Evolutionary conservation across 2,113 vertebrate genomes (phyloP), one percentile per base, ranked within the genome.

Genomic region (Gasterosteus nipponicus): DNA sequence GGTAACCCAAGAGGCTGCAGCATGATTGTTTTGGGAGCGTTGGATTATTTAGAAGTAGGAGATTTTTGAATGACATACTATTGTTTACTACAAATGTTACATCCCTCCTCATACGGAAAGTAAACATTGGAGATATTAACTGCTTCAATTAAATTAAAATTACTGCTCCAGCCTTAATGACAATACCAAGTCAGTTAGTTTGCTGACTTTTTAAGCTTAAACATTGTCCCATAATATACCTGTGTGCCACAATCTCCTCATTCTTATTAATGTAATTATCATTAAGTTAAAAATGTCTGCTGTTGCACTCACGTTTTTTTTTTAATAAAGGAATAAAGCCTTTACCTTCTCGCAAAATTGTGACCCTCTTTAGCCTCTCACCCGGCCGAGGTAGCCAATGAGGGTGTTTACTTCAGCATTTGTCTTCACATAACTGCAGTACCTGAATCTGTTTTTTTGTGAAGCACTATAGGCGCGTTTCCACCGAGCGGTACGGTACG

Each of bases 1-100:
- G 12, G 77, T 79, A 82, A 84, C 74, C 62, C 19, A 75, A 80
- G 72, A 54, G 41, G 35, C 42, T 26, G 18, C 22, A 56, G 18
- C 35, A 38, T 60, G n/a, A 62, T 22, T 76, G 46, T 73, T 73
- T 77, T 56, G 6, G 31, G 26, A 59, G 16, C 2, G 2, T 7
- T 22, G 4, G 3, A 22, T 47, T 63, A 10, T 19, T 53, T 58
- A 38, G 5, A 38, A 38, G n/a, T 12, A 18, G 31, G 29, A 44
- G 2, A 59, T 65, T 18, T n/a, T 65, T 78, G 65, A 46, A 12
- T 42, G 35, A n/a, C 12, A 35, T 65, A 39, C 38, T 57, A 70
- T 31, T 57, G 14, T 51, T 42, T 46, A 12, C 22, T 44, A 44
- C 9, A 2, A 41, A 41, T 39, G 1, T 66, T 9, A 22, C 16